Base-by-base conservation (phyloP, 2,797 vertebrate genomes). In the Lepidocolaptes lacrymiger region DNA sequence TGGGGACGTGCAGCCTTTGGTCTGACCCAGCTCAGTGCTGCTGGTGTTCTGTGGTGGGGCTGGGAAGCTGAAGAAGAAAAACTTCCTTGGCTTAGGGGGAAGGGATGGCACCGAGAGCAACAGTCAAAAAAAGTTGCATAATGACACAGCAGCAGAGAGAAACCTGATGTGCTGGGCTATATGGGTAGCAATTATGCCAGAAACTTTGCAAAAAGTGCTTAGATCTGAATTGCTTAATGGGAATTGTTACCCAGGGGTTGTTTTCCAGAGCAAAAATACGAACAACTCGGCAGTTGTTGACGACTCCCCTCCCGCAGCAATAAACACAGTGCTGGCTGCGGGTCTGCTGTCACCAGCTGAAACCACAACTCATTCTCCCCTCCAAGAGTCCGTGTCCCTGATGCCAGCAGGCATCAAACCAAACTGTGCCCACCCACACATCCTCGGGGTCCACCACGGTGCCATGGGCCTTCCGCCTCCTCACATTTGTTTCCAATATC, bases 321-420 rank as follows among this genome's bases (percentile, higher is more conserved):
- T 64, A 76, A 92, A 94, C 91, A 67, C 76, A 14, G 52, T 19
- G 2, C 22, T 32, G 93, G 74, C 91, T 58, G 93, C 67, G 52
- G 83, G 59, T 89, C 67, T 85, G 72, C 80, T 86, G 93, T 93
- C 93, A 90, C 88, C 85, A 89, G 66, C 80, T 66, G 59, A 56
- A 96, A 95, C 95, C 96, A 51, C 95, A 94, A 37, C 71, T 55
- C 12, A 22, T 85, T 37, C 89, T 51, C 80, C 39, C 4, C 12
- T 46, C 32, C 52, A 3, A 19, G 63, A 88, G 82, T 43, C 78
- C 30, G 0, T 41, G 80, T 75, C 56, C 85, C 88, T 68, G 10
- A 2, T 30, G 43, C 78, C 41, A 51, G 79, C 84, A 22, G 91
- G 77, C 55, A 6, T 46, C 81, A 59, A 66, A 84, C 90, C 64